Evolutionary conservation across 2,113 vertebrate species (phyloP), one percentile per base, ranked within the genome.

Genomic region (Semnopithecus entellus): DNA sequence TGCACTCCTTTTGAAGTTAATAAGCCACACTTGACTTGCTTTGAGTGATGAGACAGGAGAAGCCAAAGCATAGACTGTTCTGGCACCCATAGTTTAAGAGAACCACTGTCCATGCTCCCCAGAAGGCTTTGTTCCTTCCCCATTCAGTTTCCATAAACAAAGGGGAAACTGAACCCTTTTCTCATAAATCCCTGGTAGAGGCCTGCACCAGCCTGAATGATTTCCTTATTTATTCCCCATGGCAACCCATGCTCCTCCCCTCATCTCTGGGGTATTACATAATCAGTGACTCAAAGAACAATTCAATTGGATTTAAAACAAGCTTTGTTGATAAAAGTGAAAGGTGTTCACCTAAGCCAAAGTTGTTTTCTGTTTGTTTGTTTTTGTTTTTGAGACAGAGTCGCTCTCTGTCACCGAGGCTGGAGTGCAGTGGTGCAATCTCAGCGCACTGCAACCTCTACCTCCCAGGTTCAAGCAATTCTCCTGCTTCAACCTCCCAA

Each of bases 201-300:
- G 38, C 5, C 20, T 27, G 6, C 1, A 23, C 1, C 8, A 32
- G 22, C 2, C 32, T 55, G 43, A 81, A 70, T 17, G 9, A 30
- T n/a, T 70, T 86, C 14, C 40, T 72, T 30, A 11, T 25, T 64
- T 55, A 32, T 20, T 1, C 17, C 8, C 13, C 5, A 2, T 73
- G 9, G 8, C 10, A 38, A 4, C 5, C 6, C 0, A 16, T 18
- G 25, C 40, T 48, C 22, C 27, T 18, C 6, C 48, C 27, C 9
- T 13, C 12, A 17, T 73, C 43, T 50, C 80, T 43, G 2, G 14
- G 2, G 6, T 91, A 4, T 75, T 57, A 30, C 14, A 32, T 1
- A 75, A 17, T 50, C 5, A 2, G 11, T 55, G 25, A 61, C 23
- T 82, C 40, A 68, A 52, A 22, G 11, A 27, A 30, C 0, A 57